Conservation (phyloP, 2,797 vertebrate genomes). For the Sebastes elongatus region DNA sequence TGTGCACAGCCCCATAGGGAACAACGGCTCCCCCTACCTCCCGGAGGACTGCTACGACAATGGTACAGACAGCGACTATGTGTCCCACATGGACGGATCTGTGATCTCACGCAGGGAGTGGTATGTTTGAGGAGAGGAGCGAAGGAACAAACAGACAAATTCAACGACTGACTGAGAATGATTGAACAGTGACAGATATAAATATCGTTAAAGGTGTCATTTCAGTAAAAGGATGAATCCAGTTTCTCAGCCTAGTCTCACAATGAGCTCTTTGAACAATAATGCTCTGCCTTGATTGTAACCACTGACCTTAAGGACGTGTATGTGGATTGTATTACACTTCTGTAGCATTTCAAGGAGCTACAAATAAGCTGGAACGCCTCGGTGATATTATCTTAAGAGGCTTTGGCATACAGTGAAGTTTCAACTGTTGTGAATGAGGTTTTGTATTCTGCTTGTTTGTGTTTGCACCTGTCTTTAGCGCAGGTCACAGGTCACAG, state of each 20-base stretch:
- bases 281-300: slow-evolving; percentile 72
- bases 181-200: slow-evolving; percentile 56
- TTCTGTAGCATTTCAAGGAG: slow-evolving; percentile 56
- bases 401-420: slow-evolving; percentile 28
- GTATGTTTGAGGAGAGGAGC: slow-evolving; percentile 88
- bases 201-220: slow-evolving; percentile 54
- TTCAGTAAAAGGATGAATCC: slow-evolving; percentile 39
- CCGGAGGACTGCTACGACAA: slow-evolving; percentile 91
- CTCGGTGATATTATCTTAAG: slow-evolving; percentile 30
- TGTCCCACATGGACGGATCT: slow-evolving; percentile 96
- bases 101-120: slow-evolving; percentile 99
- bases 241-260: slow-evolving; percentile 50
- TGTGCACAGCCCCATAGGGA: slow-evolving; percentile 70
- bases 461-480: slow-evolving; percentile 61
- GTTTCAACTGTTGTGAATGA: slow-evolving; percentile 58
- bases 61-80: slow-evolving; percentile 94
- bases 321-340: slow-evolving; percentile 54
- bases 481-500: slow-evolving; percentile 32
- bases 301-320: slow-evolving; percentile 76
- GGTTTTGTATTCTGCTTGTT: slow-evolving; percentile 62
- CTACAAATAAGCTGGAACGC: slow-evolving; percentile 49
- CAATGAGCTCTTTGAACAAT: slow-evolving; percentile 54
- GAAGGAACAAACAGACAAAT: slow-evolving; percentile 8
- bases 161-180: slow-evolving; percentile 50
- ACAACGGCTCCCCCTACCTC: slow-evolving; percentile 90